Evolutionary conservation across 2,797 vertebrate genomes (phyloP).

Genomic region (Fundulus diaphanus): DNA sequence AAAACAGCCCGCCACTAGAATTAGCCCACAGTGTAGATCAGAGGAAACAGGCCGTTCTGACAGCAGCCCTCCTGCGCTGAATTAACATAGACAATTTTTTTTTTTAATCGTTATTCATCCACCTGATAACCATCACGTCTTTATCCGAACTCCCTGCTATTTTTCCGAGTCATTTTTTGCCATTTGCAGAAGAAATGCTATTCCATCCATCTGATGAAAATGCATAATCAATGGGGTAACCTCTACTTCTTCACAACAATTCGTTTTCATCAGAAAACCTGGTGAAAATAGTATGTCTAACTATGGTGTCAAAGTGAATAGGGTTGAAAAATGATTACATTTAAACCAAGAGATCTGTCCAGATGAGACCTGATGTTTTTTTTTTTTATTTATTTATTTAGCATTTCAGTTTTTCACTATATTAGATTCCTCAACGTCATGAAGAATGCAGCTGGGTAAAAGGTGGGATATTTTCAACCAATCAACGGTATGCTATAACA

Average conservation of each 20-base stretch:
- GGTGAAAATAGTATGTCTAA: constrained; percentile 8
- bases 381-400: background rate
- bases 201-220: constrained; percentile 13
- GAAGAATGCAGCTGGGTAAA: background rate
- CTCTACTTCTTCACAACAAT: constrained; percentile 1
- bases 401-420: background rate
- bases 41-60: background rate
- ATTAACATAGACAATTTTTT: background rate
- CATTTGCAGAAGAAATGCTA: constrained; percentile 1
- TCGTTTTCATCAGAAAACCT: constrained; percentile 9
- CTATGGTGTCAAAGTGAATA: constrained; percentile 15
- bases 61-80: background rate
- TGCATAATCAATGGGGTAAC: background rate
- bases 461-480: background rate
- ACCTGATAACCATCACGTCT: background rate
- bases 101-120: background rate
- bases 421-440: background rate
- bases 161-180: background rate
- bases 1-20: background rate
- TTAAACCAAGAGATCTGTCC: constrained; percentile 5
- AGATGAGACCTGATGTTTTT: constrained; percentile 2
- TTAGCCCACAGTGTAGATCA: constrained; percentile 1
- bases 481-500: no score
- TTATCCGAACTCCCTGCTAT: background rate
- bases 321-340: constrained; percentile 1